phyloP scores from a whole-genome alignment of 1,140 invertebrate genomes.

The Drosophila willistoni region DNA sequence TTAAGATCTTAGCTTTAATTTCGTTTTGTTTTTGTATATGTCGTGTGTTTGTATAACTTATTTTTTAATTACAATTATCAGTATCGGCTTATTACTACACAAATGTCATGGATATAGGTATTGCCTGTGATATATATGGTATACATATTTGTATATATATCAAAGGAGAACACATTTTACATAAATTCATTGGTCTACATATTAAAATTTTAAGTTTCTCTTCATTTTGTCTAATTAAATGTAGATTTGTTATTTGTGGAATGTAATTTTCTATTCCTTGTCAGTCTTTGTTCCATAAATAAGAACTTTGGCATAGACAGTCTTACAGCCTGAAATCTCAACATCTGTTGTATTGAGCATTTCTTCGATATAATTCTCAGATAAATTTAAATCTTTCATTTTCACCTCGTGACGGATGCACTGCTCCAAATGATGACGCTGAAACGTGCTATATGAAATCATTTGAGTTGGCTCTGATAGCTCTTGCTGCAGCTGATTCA shows the following conservation, averaged over 20 bases:
- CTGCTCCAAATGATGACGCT: slow-evolving; percentile 23
- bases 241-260: not conserved
- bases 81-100: not conserved
- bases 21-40: not conserved
- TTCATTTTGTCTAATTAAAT: not conserved
- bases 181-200: not conserved
- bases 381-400: slow-evolving; percentile 14
- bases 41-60: not conserved
- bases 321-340: slow-evolving; percentile 48
- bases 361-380: slow-evolving; percentile 15
- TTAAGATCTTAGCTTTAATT: not conserved
- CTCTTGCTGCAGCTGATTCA: not conserved
- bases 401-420: slow-evolving; percentile 46
- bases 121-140: not conserved
- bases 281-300: slow-evolving; percentile 32
- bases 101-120: not conserved
- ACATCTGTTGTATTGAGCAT: slow-evolving; percentile 33
- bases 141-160: not conserved
- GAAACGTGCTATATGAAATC: slow-evolving; percentile 37
- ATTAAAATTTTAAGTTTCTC: not conserved
- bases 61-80: not conserved
- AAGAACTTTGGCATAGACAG: slow-evolving; percentile 49
- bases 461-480: slow-evolving; percentile 22
- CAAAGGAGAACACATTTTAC: not conserved
- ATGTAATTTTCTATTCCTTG: not conserved